These are phyloP conservation scores for human DNA, from an alignment of 2,113 vertebrate species.

Conservation along the genomic window DNA sequence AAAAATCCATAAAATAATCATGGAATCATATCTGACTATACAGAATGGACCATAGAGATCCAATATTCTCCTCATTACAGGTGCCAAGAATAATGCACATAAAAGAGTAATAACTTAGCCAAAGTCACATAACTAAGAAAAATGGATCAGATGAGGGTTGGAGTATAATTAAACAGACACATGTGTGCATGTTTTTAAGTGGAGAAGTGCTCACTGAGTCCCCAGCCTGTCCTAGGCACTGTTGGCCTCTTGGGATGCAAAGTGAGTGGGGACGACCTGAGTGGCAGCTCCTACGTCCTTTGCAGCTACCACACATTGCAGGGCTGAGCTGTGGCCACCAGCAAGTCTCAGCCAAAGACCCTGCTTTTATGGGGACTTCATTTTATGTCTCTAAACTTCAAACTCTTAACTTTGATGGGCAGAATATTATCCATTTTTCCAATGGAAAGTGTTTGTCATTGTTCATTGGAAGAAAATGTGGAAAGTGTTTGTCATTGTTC, in stretches of 20 bases:
- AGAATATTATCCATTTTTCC: neutral
- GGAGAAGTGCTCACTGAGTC: neutral
- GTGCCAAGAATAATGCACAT: neutral
- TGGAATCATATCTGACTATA: neutral
- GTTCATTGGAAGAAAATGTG: neutral
- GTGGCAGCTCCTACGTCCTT: neutral
- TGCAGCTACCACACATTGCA: fast-evolving
- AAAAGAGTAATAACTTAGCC: neutral
- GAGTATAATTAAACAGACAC: no score
- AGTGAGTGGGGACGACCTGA: fast-evolving
- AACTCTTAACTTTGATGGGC: neutral
- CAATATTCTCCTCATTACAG: neutral
- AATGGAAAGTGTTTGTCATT: neutral
- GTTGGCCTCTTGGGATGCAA: neutral
- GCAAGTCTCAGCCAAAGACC: neutral
- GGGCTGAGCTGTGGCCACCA: neutral
- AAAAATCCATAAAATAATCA: neutral
- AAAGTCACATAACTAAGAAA: neutral
- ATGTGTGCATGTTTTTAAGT: neutral
- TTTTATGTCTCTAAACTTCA: neutral
- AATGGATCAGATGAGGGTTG: neutral
- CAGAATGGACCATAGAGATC: neutral
- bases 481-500: neutral
- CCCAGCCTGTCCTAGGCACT: neutral
- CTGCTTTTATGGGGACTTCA: neutral